A percentile compares a stretch with the other conserved stretches of the same genome.
phyloP scores from a whole-genome alignment of 2,888 invertebrate species.

The Scaptomyza caliginosa region DNA sequence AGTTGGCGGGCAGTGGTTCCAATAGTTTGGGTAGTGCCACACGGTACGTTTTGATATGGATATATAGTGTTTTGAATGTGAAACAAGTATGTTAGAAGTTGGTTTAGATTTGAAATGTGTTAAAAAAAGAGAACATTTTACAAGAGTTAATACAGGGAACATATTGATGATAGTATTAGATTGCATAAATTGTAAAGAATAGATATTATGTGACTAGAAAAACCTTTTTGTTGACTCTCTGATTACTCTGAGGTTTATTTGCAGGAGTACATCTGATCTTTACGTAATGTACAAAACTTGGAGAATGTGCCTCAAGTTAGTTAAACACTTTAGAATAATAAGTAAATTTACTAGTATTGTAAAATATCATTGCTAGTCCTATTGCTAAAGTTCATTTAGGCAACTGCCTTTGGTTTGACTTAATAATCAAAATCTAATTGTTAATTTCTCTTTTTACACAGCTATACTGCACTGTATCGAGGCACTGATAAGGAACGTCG shows the following conservation, averaged over 20 bases:
- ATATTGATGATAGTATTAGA: too few species aligned
- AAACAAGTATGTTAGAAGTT: not conserved
- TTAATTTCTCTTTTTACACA: slow-evolving; percentile 22
- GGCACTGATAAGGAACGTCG: slow-evolving; percentile 86
- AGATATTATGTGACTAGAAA: too few species aligned
- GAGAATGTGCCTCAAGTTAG: slow-evolving; percentile 80
- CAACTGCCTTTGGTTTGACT: not conserved
- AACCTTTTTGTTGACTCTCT: too few species aligned
- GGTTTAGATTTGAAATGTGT: not conserved
- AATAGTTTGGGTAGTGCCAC: slow-evolving; percentile 85
- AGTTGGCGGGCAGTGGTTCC: slow-evolving; percentile 84
- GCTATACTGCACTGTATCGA: slow-evolving; percentile 82
- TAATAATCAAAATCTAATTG: not conserved
- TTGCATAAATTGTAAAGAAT: too few species aligned
- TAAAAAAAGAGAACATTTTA: too few species aligned
- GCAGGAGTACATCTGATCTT: slow-evolving; percentile 78
- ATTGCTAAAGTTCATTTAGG: slow-evolving; percentile 65
- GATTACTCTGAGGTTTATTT: slow-evolving; percentile 46
- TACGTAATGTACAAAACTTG: slow-evolving; percentile 79
- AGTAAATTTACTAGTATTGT: not conserved
- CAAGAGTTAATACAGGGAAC: too few species aligned
- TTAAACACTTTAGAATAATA: slow-evolving; percentile 24
- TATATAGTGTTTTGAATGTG: not conserved
- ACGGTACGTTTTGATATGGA: slow-evolving; percentile 68
- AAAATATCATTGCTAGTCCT: slow-evolving; percentile 31